Percentiles rank a stretch among this genome's conserved stretches.
phyloP scores from a whole-genome alignment of 2,113 vertebrate species.

The Zapus hudsonius region DNA sequence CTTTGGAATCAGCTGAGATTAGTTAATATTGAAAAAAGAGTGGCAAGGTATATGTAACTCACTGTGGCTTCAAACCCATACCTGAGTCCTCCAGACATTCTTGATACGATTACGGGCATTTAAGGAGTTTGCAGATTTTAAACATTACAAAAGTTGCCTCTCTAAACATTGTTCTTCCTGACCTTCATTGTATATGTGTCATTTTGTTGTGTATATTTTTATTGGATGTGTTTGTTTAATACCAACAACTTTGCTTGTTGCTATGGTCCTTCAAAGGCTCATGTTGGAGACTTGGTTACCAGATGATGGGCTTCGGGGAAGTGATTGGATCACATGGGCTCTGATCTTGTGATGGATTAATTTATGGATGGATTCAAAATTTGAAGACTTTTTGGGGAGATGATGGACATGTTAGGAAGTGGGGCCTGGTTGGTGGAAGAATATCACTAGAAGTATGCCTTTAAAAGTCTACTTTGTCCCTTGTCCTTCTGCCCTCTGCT shows the following conservation, averaged over 20 bases:
- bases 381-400: not conserved
- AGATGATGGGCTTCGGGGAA: not conserved
- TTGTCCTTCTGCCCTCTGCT: not conserved
- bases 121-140: not conserved
- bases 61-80: fast-evolving
- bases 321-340: not conserved
- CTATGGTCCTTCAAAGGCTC: not conserved
- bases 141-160: not conserved
- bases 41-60: fast-evolving
- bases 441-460: not conserved
- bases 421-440: not conserved
- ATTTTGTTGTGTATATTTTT: not conserved
- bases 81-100: no score
- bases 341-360: no score
- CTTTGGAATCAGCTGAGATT: not conserved
- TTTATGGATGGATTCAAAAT: not conserved
- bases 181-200: fast-evolving
- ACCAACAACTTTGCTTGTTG: not conserved
- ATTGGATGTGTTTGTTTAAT: not conserved
- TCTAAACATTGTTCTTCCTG: fast-evolving
- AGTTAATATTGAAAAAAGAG: not conserved
- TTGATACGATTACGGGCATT: not conserved
- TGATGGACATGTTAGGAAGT: not conserved
- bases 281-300: not conserved
- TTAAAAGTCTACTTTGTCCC: not conserved